A percentile compares a stretch with the other conserved stretches of the same genome.
Conservation (phyloP, 2,113 vertebrate species). For the Dendrocopos noguchii region DNA sequence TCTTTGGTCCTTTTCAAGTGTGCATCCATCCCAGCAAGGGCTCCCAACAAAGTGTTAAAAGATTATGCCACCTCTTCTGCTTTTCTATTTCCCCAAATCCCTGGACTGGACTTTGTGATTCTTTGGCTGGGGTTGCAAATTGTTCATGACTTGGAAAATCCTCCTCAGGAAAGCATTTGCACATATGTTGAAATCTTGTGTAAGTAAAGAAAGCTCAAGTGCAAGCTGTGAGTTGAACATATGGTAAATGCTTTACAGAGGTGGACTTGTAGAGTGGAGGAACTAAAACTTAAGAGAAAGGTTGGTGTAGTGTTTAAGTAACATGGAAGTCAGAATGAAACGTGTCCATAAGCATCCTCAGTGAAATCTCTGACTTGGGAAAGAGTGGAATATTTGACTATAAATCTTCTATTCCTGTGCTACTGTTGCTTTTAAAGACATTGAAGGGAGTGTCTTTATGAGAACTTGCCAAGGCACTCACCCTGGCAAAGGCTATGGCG, state of each 20-base stretch:
- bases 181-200: neutral
- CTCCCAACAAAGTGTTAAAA: neutral
- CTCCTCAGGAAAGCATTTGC: neutral
- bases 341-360: neutral
- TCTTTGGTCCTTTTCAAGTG: neutral
- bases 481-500: neutral
- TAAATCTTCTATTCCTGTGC: neutral
- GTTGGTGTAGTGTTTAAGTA: conserved; percentile 22
- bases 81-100: neutral
- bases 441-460: neutral
- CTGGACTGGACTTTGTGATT: neutral
- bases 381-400: neutral
- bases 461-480: neutral
- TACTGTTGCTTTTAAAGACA: neutral
- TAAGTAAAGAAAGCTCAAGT: neutral
- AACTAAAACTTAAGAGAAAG: conserved; percentile 14
- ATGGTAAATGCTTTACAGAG: conserved; percentile 21
- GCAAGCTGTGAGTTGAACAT: conserved; percentile 13
- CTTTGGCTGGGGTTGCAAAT: neutral
- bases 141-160: neutral
- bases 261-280: conserved; percentile 9
- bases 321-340: conserved; percentile 7
- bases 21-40: neutral
- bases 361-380: neutral
- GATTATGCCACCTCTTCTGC: neutral